These are phyloP conservation scores for Drosophila multiciliata DNA, from an alignment of 2,888 invertebrate genomes.

Conservation along the genomic window DNA sequence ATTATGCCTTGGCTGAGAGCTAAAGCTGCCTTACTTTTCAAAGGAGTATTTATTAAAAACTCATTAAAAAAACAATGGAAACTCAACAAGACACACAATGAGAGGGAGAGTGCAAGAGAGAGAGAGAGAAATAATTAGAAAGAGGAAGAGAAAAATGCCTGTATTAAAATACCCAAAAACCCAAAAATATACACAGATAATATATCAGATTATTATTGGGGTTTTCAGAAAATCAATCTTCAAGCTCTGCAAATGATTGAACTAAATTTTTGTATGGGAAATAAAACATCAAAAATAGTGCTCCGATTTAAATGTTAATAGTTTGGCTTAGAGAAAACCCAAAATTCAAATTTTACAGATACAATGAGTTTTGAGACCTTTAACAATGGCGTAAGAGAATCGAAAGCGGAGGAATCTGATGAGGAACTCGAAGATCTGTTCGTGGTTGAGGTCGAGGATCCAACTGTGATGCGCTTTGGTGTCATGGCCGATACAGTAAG, in stretches of 20 bases:
- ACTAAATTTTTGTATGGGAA: not conserved
- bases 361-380: slow-evolving; percentile 10
- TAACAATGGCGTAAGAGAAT: not conserved
- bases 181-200: not conserved
- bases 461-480: slow-evolving; percentile 41
- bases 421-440: not conserved
- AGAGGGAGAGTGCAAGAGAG: not conserved
- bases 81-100: not conserved
- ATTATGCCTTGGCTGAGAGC: slow-evolving; percentile 23
- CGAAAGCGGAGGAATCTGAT: not conserved
- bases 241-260: not conserved
- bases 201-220: not conserved
- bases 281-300: slow-evolving; percentile 1
- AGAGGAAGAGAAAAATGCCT: not conserved
- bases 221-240: not conserved
- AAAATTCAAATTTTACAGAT: slow-evolving; percentile 27
- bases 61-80: slow-evolving; percentile 66
- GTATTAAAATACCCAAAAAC: not conserved
- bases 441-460: slow-evolving; percentile 12
- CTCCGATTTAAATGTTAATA: not conserved
- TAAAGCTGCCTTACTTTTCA: slow-evolving; percentile 35
- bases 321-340: not conserved
- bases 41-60: slow-evolving; percentile 60
- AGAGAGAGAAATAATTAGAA: not conserved
- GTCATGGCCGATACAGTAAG: slow-evolving; percentile 58